A percentile compares a stretch with the other conserved stretches of the same genome.
These are phyloP conservation scores for Notospermus geniculatus DNA, from an alignment of 1,140 invertebrate species.

Conservation along the genomic window DNA sequence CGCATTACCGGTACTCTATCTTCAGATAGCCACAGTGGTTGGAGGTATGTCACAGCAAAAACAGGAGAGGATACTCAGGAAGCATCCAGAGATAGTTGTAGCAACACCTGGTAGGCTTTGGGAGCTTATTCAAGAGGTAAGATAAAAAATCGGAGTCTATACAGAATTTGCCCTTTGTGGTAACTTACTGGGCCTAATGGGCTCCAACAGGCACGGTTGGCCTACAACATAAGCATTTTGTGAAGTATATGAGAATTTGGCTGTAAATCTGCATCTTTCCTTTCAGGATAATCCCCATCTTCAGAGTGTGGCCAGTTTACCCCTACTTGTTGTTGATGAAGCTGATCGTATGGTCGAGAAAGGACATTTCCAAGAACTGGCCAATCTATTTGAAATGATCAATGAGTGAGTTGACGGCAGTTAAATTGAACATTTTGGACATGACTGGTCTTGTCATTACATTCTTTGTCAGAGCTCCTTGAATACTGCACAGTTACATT, in stretches of 20 bases:
- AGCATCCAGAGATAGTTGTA: constrained; percentile 86
- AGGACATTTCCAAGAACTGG: constrained; percentile 92
- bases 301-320: constrained; percentile 52
- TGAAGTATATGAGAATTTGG: too few relatives aligned
- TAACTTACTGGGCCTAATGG: too few relatives aligned
- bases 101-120: constrained; percentile 94
- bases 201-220: too few relatives aligned
- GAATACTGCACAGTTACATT: too few relatives aligned
- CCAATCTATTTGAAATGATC: constrained; percentile 75
- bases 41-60: constrained; percentile 87
- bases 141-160: too few relatives aligned
- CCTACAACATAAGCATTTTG: too few relatives aligned
- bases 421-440: too few relatives aligned
- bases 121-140: constrained; percentile 78
- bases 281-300: constrained; percentile 50
- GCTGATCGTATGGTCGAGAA: constrained; percentile 97
- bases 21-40: constrained; percentile 73
- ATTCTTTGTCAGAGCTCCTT: too few relatives aligned
- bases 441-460: too few relatives aligned
- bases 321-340: constrained; percentile 93
- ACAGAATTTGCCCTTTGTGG: too few relatives aligned
- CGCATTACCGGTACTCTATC: too few relatives aligned
- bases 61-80: constrained; percentile 80
- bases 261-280: constrained; percentile 8
- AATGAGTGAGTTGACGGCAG: constrained; percentile 59